These are phyloP conservation scores for Megaceryle maxima DNA, from an alignment of 2,113 vertebrate genomes.

Conservation along the genomic window DNA sequence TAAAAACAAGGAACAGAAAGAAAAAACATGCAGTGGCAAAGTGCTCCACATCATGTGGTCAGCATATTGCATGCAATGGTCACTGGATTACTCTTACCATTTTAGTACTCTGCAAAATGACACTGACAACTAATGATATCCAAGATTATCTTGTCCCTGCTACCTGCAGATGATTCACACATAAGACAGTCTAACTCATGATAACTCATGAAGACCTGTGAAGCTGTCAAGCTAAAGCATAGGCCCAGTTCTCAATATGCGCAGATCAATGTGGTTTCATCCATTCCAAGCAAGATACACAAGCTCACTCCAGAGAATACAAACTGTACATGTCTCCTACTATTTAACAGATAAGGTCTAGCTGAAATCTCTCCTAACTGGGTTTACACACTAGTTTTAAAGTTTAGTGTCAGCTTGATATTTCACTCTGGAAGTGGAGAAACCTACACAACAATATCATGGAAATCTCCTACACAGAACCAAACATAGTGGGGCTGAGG, in stretches of 20 bases:
- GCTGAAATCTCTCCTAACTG: not conserved
- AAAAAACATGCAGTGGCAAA: not conserved
- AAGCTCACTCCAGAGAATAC: not conserved
- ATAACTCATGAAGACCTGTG: fast-evolving
- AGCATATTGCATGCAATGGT: fast-evolving
- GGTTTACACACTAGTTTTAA: not conserved
- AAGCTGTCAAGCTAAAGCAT: not conserved
- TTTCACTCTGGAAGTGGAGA: not conserved
- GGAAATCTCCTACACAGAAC: not conserved
- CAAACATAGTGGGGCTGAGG: not conserved
- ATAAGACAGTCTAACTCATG: not conserved
- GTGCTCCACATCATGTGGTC: fast-evolving
- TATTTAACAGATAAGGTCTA: not conserved
- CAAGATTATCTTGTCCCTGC: too few relatives aligned
- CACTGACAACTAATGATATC: not conserved
- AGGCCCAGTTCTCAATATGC: not conserved
- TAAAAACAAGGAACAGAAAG: not conserved
- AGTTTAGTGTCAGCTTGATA: not conserved
- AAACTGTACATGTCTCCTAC: not conserved
- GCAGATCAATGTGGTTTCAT: not conserved
- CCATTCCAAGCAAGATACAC: not conserved
- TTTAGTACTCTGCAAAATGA: not conserved
- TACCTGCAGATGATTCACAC: not conserved
- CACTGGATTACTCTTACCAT: not conserved
- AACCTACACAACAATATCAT: not conserved